Evolutionary conservation across 2,113 vertebrate genomes (phyloP).

Genomic region (Bungarus multicinctus): DNA sequence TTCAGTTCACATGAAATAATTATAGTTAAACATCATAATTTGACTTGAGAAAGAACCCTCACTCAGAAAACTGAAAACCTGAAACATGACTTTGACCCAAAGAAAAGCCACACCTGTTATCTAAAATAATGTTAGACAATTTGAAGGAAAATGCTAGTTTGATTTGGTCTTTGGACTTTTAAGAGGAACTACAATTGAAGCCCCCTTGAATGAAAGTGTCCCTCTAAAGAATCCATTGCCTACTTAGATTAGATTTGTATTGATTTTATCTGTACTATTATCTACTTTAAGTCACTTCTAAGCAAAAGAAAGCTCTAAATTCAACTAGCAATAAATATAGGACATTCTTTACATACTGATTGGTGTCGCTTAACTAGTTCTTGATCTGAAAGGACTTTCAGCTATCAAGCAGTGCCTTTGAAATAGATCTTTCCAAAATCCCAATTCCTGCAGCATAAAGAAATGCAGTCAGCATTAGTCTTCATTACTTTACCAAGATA

Average conservation of each 20-base stretch:
- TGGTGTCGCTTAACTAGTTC: no score
- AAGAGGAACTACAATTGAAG: neutral
- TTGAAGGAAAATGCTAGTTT: neutral
- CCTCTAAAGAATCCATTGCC: neutral
- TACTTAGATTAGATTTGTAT: neutral
- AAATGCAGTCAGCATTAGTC: no score
- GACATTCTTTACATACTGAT: no score
- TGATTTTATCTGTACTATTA: neutral
- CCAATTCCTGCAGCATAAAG: no score
- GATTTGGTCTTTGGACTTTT: neutral
- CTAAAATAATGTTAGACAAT: neutral
- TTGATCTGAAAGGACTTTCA: no score
- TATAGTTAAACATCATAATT: neutral
- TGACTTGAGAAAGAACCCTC: neutral
- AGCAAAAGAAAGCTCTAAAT: no score
- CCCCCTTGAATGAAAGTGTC: neutral
- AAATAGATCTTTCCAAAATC: no score
- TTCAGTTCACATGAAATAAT: neutral
- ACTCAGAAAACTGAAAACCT: neutral
- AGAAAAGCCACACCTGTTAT: neutral
- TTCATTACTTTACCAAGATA: no score
- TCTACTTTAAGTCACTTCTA: no score
- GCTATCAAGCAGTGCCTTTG: no score
- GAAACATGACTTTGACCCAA: neutral
- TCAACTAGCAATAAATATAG: no score